Base-by-base conservation (phyloP, 37 sponge, comb jelly and placozoan species). In the Beroe ovata region DNA sequence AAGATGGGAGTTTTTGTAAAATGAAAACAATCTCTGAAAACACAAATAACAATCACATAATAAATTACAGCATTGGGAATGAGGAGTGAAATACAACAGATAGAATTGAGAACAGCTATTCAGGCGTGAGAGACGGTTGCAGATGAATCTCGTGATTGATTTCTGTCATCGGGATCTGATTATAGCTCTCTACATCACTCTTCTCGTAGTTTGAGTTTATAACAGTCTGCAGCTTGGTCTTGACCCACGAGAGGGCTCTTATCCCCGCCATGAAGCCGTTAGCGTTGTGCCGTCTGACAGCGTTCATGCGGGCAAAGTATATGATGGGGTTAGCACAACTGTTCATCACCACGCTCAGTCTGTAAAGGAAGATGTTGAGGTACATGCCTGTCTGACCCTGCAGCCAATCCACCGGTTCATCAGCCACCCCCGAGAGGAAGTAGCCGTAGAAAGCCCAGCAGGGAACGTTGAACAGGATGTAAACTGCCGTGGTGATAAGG, bases 391-490 rank as follows among this genome's bases (percentile, higher is more conserved):
- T 35, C 1, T 1, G 26, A 1, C 41, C 41, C 26, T 35, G 26
- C 29, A 77, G 38, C 38, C 38, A 77, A 2, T 19, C 41, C 54
- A 36, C 33, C 0, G 38, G 35, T 14, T 77, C 54, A 25, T 42
- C 23, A 6, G 26, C n/a, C 11, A 23, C 33, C 11, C 35, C 38
- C 1, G 28, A 40, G 22, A 77, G 84, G 26, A 77, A 19, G 69
- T 29, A 11, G 33, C 35, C 54, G 84, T 77, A 36, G 28, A 77
- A 42, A 0, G 41, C 25, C 84, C 84, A 77, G 54, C 84, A 77
- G 4, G 84, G 84, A 25, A 77, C 28, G 84, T 77, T 77, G 21
- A 77, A 77, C 35, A 77, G 2, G 11, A 42, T 23, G 29, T 77
- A 77, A 0, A 77, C 84, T 8, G 54, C 23, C 4, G 84, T 77